Conservation (phyloP, 2,888 invertebrate genomes). For the Zygothrica quintamaculata region DNA sequence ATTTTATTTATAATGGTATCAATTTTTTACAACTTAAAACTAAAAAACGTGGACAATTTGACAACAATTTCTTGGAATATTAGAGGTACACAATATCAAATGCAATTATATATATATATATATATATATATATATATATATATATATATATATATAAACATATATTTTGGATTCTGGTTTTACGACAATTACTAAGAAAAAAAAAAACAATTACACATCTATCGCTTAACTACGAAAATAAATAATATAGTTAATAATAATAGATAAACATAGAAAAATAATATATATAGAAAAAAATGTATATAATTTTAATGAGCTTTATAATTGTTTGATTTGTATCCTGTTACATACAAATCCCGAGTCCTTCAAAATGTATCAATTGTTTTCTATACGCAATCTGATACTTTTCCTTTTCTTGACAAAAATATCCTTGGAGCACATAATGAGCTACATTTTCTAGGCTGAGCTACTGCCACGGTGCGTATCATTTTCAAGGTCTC, state of each 20-base stretch:
- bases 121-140: no score
- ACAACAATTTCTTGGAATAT: slow-evolving; percentile 42
- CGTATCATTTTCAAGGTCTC: slow-evolving; percentile 68
- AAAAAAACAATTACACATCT: slow-evolving; percentile 10
- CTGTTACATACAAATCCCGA: no score
- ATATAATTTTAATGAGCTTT: slow-evolving; percentile 42
- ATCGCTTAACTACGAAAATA: no score
- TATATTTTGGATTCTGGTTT: slow-evolving; percentile 23
- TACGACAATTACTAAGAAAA: slow-evolving; percentile 48
- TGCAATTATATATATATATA: slow-evolving; percentile 38
- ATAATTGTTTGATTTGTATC: slow-evolving; percentile 43
- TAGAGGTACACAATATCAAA: slow-evolving; percentile 61
- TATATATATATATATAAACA: no score
- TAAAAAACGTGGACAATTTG: slow-evolving; percentile 44
- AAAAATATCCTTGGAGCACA: not conserved
- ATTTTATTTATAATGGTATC: slow-evolving; percentile 36
- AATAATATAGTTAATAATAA: no score
- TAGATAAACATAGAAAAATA: slow-evolving; percentile 29
- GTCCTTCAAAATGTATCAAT: no score
- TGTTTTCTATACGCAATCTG: slow-evolving; percentile 25
- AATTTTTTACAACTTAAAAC: slow-evolving; percentile 20
- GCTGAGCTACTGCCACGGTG: slow-evolving; percentile 17
- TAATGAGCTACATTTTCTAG: slow-evolving; percentile 46
- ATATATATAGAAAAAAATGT: slow-evolving; percentile 11
- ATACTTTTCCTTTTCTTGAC: slow-evolving; percentile 19